Evolutionary conservation across 2,888 invertebrate genomes (phyloP).

Genomic region (Kryphioiulus occultus): DNA sequence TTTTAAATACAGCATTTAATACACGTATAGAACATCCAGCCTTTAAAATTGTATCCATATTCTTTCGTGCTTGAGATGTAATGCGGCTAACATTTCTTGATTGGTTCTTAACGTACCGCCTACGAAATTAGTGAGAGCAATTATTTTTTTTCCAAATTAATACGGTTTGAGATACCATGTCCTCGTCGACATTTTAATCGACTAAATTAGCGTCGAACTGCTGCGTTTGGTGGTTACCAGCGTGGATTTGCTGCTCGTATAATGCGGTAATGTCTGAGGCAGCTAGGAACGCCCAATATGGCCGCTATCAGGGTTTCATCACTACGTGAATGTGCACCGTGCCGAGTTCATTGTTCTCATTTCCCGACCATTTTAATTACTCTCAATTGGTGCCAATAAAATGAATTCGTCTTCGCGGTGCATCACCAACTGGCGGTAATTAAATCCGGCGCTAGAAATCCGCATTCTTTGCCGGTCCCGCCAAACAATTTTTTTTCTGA

Average conservation of each 20-base stretch:
- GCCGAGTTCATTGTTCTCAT: not conserved
- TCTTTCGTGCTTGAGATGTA: too few relatives aligned
- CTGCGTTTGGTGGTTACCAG: not conserved
- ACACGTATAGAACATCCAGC: too few relatives aligned
- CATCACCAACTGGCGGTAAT: constrained; percentile 23
- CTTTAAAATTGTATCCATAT: too few relatives aligned
- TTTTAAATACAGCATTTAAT: too few relatives aligned
- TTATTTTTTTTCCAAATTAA: not conserved
- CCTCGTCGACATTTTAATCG: not conserved
- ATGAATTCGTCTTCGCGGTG: constrained; percentile 1
- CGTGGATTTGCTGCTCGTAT: not conserved
- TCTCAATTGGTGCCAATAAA: constrained; percentile 23
- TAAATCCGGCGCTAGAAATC: not conserved
- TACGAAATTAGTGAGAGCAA: not conserved
- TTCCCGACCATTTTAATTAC: constrained; percentile 17
- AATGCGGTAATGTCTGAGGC: not conserved
- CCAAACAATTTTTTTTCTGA: not conserved
- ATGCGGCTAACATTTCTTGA: too few relatives aligned
- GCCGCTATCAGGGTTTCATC: not conserved
- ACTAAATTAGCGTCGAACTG: not conserved
- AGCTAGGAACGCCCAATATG: constrained; percentile 13
- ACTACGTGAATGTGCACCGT: not conserved
- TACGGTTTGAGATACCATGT: not conserved
- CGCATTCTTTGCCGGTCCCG: not conserved
- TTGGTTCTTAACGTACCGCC: not conserved